phyloP scores from a whole-genome alignment of 2,797 vertebrate genomes.

The Eidolon dupreanum region DNA sequence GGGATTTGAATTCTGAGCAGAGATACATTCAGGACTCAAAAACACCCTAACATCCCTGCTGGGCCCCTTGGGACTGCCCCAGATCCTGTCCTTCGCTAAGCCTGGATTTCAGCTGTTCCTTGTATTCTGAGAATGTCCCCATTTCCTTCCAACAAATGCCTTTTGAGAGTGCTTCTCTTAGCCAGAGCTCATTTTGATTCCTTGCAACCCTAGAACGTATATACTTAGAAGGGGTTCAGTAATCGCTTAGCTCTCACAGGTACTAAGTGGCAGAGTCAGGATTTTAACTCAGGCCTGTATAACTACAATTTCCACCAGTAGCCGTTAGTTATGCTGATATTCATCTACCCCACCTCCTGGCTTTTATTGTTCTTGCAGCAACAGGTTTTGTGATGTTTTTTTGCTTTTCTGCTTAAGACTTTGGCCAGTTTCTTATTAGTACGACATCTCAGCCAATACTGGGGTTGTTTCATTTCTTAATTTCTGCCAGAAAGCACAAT shows the following conservation, averaged over 20 bases:
- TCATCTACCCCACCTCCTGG: background rate
- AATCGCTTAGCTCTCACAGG: background rate
- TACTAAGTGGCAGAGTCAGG: background rate
- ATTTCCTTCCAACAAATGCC: background rate
- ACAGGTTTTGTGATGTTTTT: background rate
- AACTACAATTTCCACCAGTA: background rate
- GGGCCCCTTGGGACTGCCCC: background rate
- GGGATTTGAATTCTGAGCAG: background rate
- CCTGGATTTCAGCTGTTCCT: background rate
- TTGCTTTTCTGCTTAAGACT: background rate
- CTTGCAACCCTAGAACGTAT: background rate
- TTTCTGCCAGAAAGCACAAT: background rate
- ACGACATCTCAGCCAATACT: background rate
- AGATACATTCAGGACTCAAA: background rate
- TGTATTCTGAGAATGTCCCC: background rate
- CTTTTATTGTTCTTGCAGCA: conserved; percentile 5
- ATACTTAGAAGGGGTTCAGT: background rate
- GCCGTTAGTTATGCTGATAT: background rate
- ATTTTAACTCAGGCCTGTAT: background rate
- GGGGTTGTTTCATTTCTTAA: background rate
- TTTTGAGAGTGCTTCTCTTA: background rate
- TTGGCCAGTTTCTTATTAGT: background rate
- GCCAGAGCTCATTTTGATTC: background rate
- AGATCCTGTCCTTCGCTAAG: background rate
- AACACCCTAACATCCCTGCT: background rate